Evolutionary conservation across 2,888 invertebrate species (phyloP), one percentile per base, ranked within the genome.

Genomic region (Nebria salina): DNA sequence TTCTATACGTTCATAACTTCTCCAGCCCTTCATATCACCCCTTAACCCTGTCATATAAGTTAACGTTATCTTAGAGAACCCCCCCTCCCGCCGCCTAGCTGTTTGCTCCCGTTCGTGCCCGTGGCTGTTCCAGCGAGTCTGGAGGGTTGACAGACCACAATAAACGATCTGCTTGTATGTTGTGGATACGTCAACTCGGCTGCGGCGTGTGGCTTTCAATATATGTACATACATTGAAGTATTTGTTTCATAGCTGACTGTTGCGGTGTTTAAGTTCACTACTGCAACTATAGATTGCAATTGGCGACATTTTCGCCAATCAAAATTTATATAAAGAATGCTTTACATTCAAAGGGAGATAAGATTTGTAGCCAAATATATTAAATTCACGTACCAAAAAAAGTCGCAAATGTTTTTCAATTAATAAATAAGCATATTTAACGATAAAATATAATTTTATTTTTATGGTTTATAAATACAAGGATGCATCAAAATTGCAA

Each of bases 31-130:
- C 76, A 76, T 81, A 76, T 76, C 76, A 76, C 76, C 81, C 81
- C 81, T 81, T 81, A 81, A 81, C 81, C 89, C 89, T 88, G 89
- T 89, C 89, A 89, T 89, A 89, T 89, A 89, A 89, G 89, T 89
- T 89, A 88, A 87, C 87, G 87, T 88, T 88, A 88, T 88, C 88
- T 88, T 20, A 65, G 65, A 54, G n/a, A 82, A 83, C 79, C 84
- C 85, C 84, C 83, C 82, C 81, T 82, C 77, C 77, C 81, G 75
- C 77, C 82, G 77, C 81, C 83, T 75, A 76, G 74, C 82, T 42
- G 26, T 26, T 68, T 9, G 9, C 9, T 68, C 2, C 68, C 68
- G 66, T 66, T 66, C 66, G 13, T 66, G 66, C 34, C 34, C 8
- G 8, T 26, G n/a, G 20, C 72, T 72, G 7, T 72, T n/a, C 41